phyloP scores from a whole-genome alignment of 1,140 invertebrate species.

The Ylistrum balloti region DNA sequence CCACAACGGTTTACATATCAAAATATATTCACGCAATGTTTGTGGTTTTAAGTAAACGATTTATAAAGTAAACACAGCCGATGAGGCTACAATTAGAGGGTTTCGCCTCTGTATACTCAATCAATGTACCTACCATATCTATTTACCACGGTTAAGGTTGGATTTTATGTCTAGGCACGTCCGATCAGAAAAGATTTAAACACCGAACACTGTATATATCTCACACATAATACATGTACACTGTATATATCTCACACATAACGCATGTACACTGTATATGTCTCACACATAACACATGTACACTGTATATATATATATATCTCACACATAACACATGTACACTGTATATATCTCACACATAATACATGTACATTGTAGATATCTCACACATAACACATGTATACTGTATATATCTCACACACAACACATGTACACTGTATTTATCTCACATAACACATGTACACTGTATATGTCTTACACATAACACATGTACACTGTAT shows the following conservation, averaged over 20 bases:
- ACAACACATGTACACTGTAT: background rate
- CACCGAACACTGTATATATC: too few species aligned
- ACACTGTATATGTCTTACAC: background rate
- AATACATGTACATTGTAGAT: background rate
- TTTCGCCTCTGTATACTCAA: background rate
- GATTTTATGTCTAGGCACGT: too few species aligned
- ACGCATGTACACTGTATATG: background rate
- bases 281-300: background rate
- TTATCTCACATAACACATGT: background rate
- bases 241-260: too few species aligned
- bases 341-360: conserved; percentile 5
- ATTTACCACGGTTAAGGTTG: too few species aligned
- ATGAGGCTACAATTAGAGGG: background rate
- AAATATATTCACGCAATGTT: too few species aligned
- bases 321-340: conserved; percentile 8
- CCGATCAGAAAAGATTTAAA: too few species aligned
- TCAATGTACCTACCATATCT: background rate
- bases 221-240: too few species aligned
- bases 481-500: background rate
- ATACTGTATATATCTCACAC: conserved; percentile 16
- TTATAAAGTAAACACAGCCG: background rate
- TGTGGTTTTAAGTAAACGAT: background rate
- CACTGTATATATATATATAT: background rate
- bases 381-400: background rate
- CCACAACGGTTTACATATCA: too few species aligned